A percentile compares a stretch with the other conserved stretches of the same genome.
Evolutionary conservation across 2,113 vertebrate genomes (phyloP).

Genomic region (Ceyx cyanopectus): DNA sequence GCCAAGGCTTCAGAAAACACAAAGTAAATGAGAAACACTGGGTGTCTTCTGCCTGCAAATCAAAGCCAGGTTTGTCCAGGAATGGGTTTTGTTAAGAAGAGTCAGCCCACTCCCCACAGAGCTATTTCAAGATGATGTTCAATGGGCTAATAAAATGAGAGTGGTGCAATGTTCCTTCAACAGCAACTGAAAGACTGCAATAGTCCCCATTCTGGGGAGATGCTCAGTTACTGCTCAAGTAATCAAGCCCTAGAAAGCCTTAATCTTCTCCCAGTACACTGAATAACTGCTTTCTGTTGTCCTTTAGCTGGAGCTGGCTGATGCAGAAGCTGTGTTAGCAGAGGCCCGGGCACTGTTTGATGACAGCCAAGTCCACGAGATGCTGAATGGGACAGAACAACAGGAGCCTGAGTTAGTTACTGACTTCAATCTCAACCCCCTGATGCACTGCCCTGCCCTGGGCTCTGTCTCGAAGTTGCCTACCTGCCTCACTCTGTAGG

Average conservation of each 20-base stretch:
- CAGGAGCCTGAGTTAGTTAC: not conserved
- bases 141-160: not conserved
- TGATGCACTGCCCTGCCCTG: too few species aligned
- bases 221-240: not conserved
- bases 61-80: not conserved
- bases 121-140: not conserved
- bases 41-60: not conserved
- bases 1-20: not conserved
- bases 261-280: not conserved
- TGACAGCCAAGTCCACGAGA: not conserved
- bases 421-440: not conserved
- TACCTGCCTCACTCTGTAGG: not conserved
- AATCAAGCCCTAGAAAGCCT: slow-evolving; percentile 19
- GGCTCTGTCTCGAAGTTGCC: too few species aligned
- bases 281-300: not conserved
- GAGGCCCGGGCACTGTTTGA: slow-evolving; percentile 63
- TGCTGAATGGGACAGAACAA: not conserved
- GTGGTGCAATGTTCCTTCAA: not conserved
- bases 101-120: not conserved
- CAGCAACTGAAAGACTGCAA: not conserved
- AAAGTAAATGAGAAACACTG: not conserved
- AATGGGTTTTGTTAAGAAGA: not conserved
- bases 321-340: slow-evolving; percentile 79
- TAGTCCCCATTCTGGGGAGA: not conserved
- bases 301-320: slow-evolving; percentile 81